Conservation (phyloP, 1,140 invertebrate species). For the Solen grandis region DNA sequence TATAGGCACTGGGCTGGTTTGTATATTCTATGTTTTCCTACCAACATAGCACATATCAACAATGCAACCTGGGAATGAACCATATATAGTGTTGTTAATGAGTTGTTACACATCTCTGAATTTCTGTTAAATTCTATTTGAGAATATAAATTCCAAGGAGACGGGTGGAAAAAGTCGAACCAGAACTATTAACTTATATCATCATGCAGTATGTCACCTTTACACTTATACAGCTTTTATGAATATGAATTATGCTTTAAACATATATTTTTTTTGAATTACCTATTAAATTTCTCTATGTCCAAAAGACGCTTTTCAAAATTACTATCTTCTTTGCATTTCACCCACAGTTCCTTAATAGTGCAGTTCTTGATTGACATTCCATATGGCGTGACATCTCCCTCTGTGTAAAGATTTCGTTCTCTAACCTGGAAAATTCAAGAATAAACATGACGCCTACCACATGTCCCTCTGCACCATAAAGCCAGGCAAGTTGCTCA, state of each 20-base stretch:
- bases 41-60: not conserved
- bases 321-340: conserved; percentile 87
- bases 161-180: not conserved
- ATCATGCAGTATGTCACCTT: not conserved
- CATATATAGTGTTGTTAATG: not conserved
- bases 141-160: not conserved
- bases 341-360: conserved; percentile 89
- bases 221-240: not conserved
- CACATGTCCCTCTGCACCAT: not conserved
- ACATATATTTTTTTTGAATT: not conserved
- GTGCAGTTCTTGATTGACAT: conserved; percentile 89
- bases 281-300: conserved; percentile 69
- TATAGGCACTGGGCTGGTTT: not conserved
- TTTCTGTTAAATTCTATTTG: not conserved
- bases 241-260: conserved; percentile 7
- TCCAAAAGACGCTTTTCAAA: conserved; percentile 80
- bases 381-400: conserved; percentile 89
- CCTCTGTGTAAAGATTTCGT: conserved; percentile 90
- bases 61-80: not conserved
- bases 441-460: conserved; percentile 83
- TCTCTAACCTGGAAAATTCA: conserved; percentile 18
- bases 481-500: not conserved
- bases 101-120: not conserved
- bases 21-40: not conserved
- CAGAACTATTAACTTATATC: not conserved